Percentiles rank a stretch among this genome's conserved stretches.
These are phyloP conservation scores for Mesembrinibis cayennensis DNA, from an alignment of 2,113 vertebrate species.

Conservation along the genomic window DNA sequence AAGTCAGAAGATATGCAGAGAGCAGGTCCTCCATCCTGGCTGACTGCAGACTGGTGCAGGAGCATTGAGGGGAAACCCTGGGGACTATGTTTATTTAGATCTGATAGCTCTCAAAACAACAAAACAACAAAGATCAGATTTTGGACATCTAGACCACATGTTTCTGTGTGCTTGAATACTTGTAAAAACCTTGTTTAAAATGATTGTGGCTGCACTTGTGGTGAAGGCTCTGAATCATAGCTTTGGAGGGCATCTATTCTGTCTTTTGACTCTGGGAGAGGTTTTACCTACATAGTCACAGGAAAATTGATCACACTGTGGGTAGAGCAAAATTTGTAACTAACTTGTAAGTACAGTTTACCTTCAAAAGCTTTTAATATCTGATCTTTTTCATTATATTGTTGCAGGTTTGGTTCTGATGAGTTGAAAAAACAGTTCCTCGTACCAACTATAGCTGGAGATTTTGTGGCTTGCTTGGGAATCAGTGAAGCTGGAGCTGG, in stretches of 20 bases:
- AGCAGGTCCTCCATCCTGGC: background rate
- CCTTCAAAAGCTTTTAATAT: background rate
- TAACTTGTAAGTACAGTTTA: background rate
- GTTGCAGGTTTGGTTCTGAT: conserved; percentile 80
- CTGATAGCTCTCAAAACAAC: background rate
- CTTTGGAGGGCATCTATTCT: background rate
- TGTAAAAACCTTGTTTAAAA: background rate
- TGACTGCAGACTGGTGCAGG: background rate
- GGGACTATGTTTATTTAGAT: background rate
- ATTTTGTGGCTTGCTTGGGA: conserved; percentile 83
- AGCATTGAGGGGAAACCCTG: background rate
- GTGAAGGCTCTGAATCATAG: background rate
- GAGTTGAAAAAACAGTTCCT: conserved; percentile 83
- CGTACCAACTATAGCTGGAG: conserved; percentile 78
- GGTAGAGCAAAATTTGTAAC: background rate
- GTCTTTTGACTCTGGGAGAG: background rate
- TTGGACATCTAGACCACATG: accelerated
- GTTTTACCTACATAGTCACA: background rate
- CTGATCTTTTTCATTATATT: background rate
- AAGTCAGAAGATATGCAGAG: background rate
- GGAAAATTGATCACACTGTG: background rate
- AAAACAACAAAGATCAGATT: background rate
- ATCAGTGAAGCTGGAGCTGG: conserved; percentile 82
- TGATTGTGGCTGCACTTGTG: background rate
- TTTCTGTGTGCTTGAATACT: background rate